Evolutionary conservation across 2,888 invertebrate genomes (phyloP), one percentile per base, ranked within the genome.

Genomic region (Spatulosminthurus flaviceps): DNA sequence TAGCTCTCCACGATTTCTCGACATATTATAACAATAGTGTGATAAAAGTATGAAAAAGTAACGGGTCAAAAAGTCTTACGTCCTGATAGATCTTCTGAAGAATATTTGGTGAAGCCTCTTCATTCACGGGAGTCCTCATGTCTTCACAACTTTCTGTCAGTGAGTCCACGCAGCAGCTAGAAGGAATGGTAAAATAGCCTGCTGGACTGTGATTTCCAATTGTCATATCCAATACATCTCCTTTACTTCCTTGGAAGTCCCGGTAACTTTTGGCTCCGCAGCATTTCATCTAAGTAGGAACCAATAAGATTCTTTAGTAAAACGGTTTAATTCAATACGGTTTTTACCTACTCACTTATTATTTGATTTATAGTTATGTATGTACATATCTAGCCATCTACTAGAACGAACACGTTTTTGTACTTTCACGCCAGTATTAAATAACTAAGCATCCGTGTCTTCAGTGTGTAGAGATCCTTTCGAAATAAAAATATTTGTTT

Each of bases 151-250:
- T 64, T 22, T 22, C 64, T 13, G 64, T 64, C 2, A 64, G 22
- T 4, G 64, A 64, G 21, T 64, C 64, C 21, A 75, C 75, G 78
- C 85, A 85, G 77, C 85, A 85, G 76, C 82, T 82, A 42, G 61
- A 64, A 4, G 85, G 85, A 76, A 85, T 80, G 80, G 79, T 81
- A 75, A 81, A 85, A 26, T 82, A 81, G 16, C 79, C 78, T 61
- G 78, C 80, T 72, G 78, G 79, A 19, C 21, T 34, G 67, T 73
- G 78, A 64, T 81, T 77, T 69, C 84, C 83, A 77, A 85, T 80
- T 70, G 84, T 85, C 85, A 85, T 84, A 79, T 85, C 85, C 77
- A 84, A 80, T 41, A 81, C 81, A 34, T 80, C 82, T 21, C 75
- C 41, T 43, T 81, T 80, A 22, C 80, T 79, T 13, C 72, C 69